These are phyloP conservation scores for Lonchura striata DNA, from an alignment of 2,113 vertebrate species.

Conservation along the genomic window DNA sequence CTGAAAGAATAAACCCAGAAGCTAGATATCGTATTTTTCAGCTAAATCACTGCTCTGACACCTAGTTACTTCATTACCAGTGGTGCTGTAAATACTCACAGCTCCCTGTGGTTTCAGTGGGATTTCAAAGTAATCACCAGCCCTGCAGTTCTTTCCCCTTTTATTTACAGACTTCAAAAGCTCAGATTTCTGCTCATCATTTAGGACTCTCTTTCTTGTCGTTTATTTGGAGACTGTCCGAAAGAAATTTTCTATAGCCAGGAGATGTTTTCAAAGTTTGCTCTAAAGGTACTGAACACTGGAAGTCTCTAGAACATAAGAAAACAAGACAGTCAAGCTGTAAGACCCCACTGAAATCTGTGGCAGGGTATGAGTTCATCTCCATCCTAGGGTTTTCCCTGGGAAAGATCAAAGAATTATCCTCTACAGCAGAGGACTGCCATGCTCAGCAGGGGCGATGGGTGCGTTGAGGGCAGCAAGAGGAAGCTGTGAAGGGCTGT, in stretches of 20 bases:
- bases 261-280: background rate
- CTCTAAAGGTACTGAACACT: background rate
- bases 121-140: constrained; percentile 51
- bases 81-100: constrained; percentile 31
- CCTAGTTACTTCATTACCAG: constrained; percentile 50
- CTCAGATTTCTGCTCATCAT: background rate
- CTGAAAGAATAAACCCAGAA: background rate
- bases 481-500: background rate
- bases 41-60: constrained; percentile 30
- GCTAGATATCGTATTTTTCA: background rate
- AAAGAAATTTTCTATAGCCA: background rate
- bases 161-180: constrained; percentile 58
- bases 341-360: background rate
- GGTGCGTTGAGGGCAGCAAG: background rate
- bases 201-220: background rate
- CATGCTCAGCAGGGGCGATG: background rate
- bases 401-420: background rate
- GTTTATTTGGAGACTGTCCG: background rate
- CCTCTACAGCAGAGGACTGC: background rate
- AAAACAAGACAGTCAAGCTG: background rate
- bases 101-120: constrained; percentile 28
- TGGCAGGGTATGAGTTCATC: background rate
- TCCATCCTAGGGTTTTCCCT: background rate
- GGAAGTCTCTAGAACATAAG: background rate
- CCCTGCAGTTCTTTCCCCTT: background rate